A percentile compares a stretch with the other conserved stretches of the same genome.
Conservation (phyloP, 2,888 invertebrate species). For the Sinelater perroti region DNA sequence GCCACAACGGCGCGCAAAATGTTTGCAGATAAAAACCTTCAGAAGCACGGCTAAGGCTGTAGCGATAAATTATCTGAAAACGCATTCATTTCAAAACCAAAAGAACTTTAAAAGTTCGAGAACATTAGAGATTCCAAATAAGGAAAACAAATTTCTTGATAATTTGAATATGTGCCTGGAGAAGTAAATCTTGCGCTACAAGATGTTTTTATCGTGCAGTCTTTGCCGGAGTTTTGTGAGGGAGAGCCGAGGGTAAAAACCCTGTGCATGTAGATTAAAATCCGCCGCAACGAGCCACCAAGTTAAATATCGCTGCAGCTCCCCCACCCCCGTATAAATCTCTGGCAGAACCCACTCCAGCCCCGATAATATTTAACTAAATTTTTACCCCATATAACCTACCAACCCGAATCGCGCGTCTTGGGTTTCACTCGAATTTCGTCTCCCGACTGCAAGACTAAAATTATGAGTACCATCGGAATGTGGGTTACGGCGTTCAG, state of each 20-base stretch:
- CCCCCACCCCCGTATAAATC: constrained; percentile 57
- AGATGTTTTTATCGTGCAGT: constrained; percentile 63
- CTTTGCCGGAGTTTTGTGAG: constrained; percentile 57
- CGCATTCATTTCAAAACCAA: constrained; percentile 48
- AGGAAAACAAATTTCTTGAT: constrained; percentile 65
- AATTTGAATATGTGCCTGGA: constrained; percentile 64
- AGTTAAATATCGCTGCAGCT: constrained; percentile 61
- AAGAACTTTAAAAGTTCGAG: constrained; percentile 49
- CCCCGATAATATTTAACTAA: constrained; percentile 61
- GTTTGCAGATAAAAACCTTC: constrained; percentile 12
- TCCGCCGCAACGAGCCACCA: constrained; percentile 58
- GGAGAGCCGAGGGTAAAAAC: constrained; percentile 58
- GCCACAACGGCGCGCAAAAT: too few species aligned
- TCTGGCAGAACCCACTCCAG: constrained; percentile 59
- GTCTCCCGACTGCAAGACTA: neutral
- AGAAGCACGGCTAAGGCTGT: constrained; percentile 25
- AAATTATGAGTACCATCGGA: neutral
- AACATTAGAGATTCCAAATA: constrained; percentile 58
- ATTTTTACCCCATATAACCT: constrained; percentile 61
- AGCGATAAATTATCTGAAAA: constrained; percentile 43
- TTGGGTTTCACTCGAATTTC: too few species aligned
- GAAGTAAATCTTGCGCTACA: constrained; percentile 63
- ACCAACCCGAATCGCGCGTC: constrained; percentile 41
- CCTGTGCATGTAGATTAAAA: constrained; percentile 63
- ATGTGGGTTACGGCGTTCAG: neutral